Evolutionary conservation across 2,113 vertebrate species (phyloP).

Genomic region (Prionailurus viverrinus): DNA sequence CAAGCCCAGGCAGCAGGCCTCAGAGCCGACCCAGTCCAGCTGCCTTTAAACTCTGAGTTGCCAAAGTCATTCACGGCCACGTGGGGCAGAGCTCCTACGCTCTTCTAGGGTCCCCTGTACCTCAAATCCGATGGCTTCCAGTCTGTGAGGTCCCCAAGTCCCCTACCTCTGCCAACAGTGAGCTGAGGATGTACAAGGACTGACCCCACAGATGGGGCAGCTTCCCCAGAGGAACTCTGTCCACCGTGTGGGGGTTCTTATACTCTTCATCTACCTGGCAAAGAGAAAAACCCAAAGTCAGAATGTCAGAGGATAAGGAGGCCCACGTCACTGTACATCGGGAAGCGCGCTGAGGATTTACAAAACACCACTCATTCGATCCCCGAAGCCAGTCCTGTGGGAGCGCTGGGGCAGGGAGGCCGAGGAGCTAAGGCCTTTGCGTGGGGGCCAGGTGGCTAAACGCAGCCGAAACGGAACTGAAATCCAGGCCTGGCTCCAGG

Average conservation of each 20-base stretch:
- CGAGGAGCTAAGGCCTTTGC: background rate
- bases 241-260: constrained; percentile 94
- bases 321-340: background rate
- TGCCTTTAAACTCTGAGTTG: background rate
- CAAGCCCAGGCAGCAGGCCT: background rate
- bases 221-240: constrained; percentile 93
- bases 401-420: background rate
- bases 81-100: background rate
- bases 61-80: background rate
- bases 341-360: background rate
- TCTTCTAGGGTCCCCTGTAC: background rate
- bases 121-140: background rate
- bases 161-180: constrained; percentile 95
- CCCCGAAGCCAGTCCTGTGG: background rate
- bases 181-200: constrained; percentile 95
- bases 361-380: background rate
- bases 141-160: background rate
- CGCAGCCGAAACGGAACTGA: background rate
- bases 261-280: constrained; percentile 96
- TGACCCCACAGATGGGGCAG: constrained; percentile 99
- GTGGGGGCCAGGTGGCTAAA: background rate
- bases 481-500: background rate
- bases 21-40: background rate
- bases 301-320: background rate
- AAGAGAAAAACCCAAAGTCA: constrained; percentile 64